phyloP scores from a whole-genome alignment of 2,888 invertebrate species.

The Parasteatoda lunata region DNA sequence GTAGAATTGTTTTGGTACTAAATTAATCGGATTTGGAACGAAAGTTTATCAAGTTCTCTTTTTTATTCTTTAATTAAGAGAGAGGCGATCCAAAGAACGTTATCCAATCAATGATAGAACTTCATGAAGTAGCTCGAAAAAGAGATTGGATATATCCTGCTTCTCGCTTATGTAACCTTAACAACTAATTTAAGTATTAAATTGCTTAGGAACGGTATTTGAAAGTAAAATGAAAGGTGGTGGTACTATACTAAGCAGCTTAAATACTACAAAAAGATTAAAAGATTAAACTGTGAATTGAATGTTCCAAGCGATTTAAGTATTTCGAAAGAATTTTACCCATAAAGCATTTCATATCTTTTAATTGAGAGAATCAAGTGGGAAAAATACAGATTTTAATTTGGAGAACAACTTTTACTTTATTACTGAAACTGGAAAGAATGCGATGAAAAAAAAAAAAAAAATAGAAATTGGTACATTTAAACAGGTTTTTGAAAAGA shows the following conservation, averaged over 20 bases:
- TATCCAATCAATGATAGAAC: neutral
- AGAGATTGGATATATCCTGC: neutral
- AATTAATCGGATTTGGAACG: constrained; percentile 5
- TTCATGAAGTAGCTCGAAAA: neutral
- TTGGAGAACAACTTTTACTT: too few relatives aligned
- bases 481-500: too few relatives aligned
- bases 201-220: neutral
- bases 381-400: too few relatives aligned
- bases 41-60: constrained; percentile 3
- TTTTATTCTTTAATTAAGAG: neutral
- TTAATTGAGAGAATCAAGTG: too few relatives aligned
- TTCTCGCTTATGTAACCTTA: neutral
- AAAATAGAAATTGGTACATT: too few relatives aligned
- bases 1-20: neutral
- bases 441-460: too few relatives aligned
- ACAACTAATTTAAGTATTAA: neutral
- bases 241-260: neutral
- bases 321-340: too few relatives aligned
- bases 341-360: too few relatives aligned
- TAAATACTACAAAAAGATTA: neutral
- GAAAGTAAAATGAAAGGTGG: neutral
- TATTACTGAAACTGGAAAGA: too few relatives aligned
- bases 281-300: neutral
- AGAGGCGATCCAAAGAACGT: neutral
- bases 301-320: too few relatives aligned